Base-by-base conservation (phyloP, 2,888 invertebrate species). In the Galerucella pusilla region DNA sequence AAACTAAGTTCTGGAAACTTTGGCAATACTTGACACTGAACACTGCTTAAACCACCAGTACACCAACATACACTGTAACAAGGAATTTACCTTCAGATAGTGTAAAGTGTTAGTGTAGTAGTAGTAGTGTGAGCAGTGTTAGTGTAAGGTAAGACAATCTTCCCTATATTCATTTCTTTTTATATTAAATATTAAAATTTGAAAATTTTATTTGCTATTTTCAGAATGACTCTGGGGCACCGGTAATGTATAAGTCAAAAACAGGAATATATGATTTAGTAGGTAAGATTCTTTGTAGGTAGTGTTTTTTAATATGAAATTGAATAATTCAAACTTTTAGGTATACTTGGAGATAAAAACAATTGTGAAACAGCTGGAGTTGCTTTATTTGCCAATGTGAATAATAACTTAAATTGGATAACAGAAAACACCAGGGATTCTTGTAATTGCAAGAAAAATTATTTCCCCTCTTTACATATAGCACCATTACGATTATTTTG, bases 361-460 rank as follows among this genome's bases (percentile, higher is more conserved):
- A 84, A 87, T 4, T 91, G 91, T 80, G 86, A 86, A n/a, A 75
- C 82, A 28, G 82, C 81, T 2, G 86, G 85, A 67, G 86, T 89
- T 5, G 88, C 90, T 0, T 81, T 90, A 20, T 91, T 88, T 79
- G 90, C 91, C 0, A 89, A 84, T 82, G 84, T 91, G 4, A 87
- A 88, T 42, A 87, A 90, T 11, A 90, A 91, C 84, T 82, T 91
- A 0, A 84, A 88, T 28, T 92, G 92, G 92, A 90, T 92, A 76
- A 86, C 89, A 16, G 86, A 89, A 75, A 87, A 90, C 69, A 91
- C 91, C 11, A 88, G 86, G 74, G 89, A 90, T 79, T 90, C 90
- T 16, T 92, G 91, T 78, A 91, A 89, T 79, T 91, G 91, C 78
- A 82, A 84, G 35, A 86, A 85, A 82, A 80, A 25, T 9, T 42